Base-by-base conservation (phyloP, 2,797 vertebrate species). In the Karalla daura region DNA sequence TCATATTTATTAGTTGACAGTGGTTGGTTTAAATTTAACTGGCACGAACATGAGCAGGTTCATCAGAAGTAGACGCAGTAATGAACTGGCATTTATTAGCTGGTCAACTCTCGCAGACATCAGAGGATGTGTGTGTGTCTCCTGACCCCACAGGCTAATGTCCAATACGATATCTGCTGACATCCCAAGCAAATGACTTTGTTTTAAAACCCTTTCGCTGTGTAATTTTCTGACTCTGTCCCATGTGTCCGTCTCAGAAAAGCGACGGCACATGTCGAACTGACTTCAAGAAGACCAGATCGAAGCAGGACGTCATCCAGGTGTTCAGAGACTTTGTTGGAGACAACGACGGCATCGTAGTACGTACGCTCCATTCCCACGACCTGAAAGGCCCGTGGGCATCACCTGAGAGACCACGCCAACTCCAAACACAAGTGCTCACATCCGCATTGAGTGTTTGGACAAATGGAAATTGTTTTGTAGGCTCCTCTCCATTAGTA, bases 281-380 rank as follows among this genome's bases (percentile, higher is more conserved):
- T 2, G 95, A 96, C 92, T 99, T 99, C 93, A 99, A 99, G 93
- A 99, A 95, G 69, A 99, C 97, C 0, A 92, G 94, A 60, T 96
- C 92, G 39, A 90, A 91, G 81, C 95, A 96, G 63, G 95, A 99
- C 67, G 94, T 99, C 88, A 91, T 91, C 17, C 90, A 94, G 11
- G 94, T 96, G 83, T 96, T 99, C 79, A 88, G 84, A 63, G 96
- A 96, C 77, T 99, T 98, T 78, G 95, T 97, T 43, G 94, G 90
- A 66, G 95, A 93, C 40, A 95, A 96, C 76, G 87, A 81, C 27
- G 87, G 86, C 88, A 95, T 97, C 76, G 80, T 96, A 82, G 98
- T 99, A 92, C 78, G 96, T 91, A n/a, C n/a, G n/a, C n/a, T n/a
- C n/a, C n/a, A n/a, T n/a, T n/a, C n/a, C n/a, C n/a, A n/a, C n/a